phyloP scores from a whole-genome alignment of 35 echinoderm and acorn worm genomes.

The Anneissia japonica region DNA sequence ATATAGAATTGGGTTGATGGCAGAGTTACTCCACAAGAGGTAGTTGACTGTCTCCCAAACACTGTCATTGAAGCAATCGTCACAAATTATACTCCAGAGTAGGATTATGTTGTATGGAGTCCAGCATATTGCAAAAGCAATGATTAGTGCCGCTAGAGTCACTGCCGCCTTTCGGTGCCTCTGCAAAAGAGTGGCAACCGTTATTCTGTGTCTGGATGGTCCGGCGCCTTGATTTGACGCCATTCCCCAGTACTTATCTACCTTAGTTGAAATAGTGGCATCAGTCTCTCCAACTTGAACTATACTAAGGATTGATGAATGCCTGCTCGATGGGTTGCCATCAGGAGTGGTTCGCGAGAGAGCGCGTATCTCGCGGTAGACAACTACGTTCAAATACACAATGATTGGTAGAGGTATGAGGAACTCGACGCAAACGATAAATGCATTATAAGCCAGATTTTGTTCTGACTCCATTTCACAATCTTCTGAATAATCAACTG shows the following conservation, averaged over 20 bases:
- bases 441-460: constrained; percentile 9
- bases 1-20: constrained; percentile 62
- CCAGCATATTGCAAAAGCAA: constrained; percentile 47
- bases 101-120: constrained; percentile 31
- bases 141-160: constrained; percentile 22
- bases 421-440: constrained; percentile 34
- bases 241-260: too few species aligned
- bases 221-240: too few species aligned
- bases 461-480: constrained; percentile 49
- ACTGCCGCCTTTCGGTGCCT: constrained; percentile 49
- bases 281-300: too few species aligned
- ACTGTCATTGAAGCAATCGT: constrained; percentile 21
- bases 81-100: constrained; percentile 27
- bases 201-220: too few species aligned
- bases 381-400: constrained; percentile 2
- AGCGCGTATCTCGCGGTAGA: constrained; percentile 6
- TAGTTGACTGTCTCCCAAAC: constrained; percentile 47
- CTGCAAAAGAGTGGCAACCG: too few species aligned
- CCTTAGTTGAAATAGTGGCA: too few species aligned
- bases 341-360: not conserved
- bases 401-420: constrained; percentile 30
- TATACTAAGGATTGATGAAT: too few species aligned
- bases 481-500: constrained; percentile 18
- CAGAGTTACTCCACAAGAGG: constrained; percentile 58
- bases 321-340: too few species aligned